Percentiles rank a stretch among this genome's conserved stretches.
phyloP scores from a whole-genome alignment of 2,888 invertebrate species.

The Trichopria drosophilae region DNA sequence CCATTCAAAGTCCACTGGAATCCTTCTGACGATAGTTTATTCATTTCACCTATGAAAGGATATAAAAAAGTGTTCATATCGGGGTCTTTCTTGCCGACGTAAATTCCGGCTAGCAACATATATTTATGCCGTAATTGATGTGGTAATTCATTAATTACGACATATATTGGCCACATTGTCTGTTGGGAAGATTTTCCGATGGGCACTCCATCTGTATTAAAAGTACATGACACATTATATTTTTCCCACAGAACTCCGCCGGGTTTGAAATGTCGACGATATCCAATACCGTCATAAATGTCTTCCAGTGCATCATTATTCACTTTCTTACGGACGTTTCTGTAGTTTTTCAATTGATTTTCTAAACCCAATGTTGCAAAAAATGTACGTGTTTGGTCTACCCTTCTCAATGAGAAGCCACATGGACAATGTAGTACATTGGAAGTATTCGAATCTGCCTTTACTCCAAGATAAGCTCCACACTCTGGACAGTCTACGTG shows the following conservation, averaged over 20 bases:
- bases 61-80: slow-evolving; percentile 10
- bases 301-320: slow-evolving; percentile 12
- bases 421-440: no score
- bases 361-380: background rate
- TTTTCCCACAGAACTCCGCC: background rate
- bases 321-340: background rate
- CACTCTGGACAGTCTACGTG: no score
- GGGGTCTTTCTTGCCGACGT: slow-evolving; percentile 25
- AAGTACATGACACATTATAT: slow-evolving; percentile 15
- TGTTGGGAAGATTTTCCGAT: slow-evolving; percentile 4
- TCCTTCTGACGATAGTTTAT: slow-evolving; percentile 14
- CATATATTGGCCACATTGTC: slow-evolving; percentile 25
- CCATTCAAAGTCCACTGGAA: slow-evolving; percentile 10
- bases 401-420: no score
- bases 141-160: slow-evolving; percentile 27
- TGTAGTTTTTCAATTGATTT: background rate
- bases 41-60: slow-evolving; percentile 23
- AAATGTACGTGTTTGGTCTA: no score
- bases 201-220: slow-evolving; percentile 28
- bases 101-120: slow-evolving; percentile 31
- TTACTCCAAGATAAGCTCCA: no score
- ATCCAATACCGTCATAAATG: slow-evolving; percentile 17
- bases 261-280: slow-evolving; percentile 4
- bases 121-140: slow-evolving; percentile 20
- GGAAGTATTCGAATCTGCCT: no score